Evolutionary conservation across 2,888 invertebrate genomes (phyloP), one percentile per base, ranked within the genome.

Genomic region (Tiliacea aurago): DNA sequence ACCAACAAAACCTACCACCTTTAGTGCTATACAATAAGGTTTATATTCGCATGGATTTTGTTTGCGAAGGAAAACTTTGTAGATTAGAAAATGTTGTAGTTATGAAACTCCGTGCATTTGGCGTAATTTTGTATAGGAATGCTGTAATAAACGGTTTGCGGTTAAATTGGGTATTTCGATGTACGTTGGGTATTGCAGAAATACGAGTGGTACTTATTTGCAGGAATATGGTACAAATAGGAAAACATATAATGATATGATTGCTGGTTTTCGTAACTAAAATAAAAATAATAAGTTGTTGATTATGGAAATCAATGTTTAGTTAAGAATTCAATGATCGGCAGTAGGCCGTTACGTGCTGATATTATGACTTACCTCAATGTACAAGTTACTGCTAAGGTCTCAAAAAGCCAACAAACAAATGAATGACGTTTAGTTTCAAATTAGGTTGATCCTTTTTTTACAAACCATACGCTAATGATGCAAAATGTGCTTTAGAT

Each of bases 101-200:
- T 85, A 85, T 76, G 84, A 85, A 84, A 85, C 77, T 75, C 15
- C 7, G 51, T 81, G 67, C 15, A 28, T 81, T 85, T 64, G 71
- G 6, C 62, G 74, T 80, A 68, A 85, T 85, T 84, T 84, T 37
- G 73, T 78, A 68, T 63, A 63, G 82, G 78, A 77, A 84, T 85
- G 84, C 75, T 77, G 85, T 85, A 85, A 85, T 80, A 73, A 33
- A 59, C 9, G 70, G 28, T 72, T 76, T 49, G 58, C 33, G 20
- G 55, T 55, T 59, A 5, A 70, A 66, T 76, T 53, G 63, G 9
- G 56, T n/a, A 61, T 71, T 70, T 79, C 69, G 15, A 68, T 78
- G 20, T 62, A 51, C n/a, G 65, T 28, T 67, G 59, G 53, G 56
- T 76, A 70, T 81, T 70, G 81, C 49, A 55, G 53, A 15, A 67